Evolutionary conservation across 2,888 invertebrate species (phyloP), one percentile per base, ranked within the genome.

Genomic region (Adelognathus sp.): DNA sequence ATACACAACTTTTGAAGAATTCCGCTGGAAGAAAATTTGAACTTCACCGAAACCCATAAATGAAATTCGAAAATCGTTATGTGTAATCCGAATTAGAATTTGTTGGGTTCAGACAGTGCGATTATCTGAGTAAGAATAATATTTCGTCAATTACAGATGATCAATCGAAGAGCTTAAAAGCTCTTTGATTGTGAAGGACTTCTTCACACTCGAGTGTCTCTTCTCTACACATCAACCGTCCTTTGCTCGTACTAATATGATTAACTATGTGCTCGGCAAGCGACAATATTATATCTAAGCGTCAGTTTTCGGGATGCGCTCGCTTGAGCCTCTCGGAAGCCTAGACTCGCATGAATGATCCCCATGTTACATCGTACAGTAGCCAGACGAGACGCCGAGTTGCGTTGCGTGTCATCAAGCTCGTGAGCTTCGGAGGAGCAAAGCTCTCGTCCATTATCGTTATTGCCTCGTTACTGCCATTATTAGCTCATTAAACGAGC

Each of bases 381-480:
- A 33, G n/a, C n/a, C n/a, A n/a, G 33, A 21, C 31, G 61, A 36
- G 52, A 66, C 54, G 24, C n/a, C 52, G 36, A 52, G 39, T 50
- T 60, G 74, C 64, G 41, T 70, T 58, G 44, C 74, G 64, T 64
- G 67, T 58, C 63, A 73, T 73, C 69, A 56, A 61, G 72, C 66
- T n/a, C 50, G 69, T 39, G 60, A 36, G 64, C 64, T 56, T 44
- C 29, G 39, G 46, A 21, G 18, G 21, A 46, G 46, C 39, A 36
- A 58, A 52, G 64, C 73, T 81, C 76, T 82, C 79, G 84, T 87
- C 86, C 86, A 87, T 88, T 87, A 86, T 82, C 84, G 73, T 87
- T 86, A 88, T 87, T 85, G 87, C 84, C 84, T 86, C 82, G 84
- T 84, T 84, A 80, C 84, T 85, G 83, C 83, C 83, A 85, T 86